phyloP scores from a whole-genome alignment of 2,888 invertebrate genomes.

The Lysandra bellargus region DNA sequence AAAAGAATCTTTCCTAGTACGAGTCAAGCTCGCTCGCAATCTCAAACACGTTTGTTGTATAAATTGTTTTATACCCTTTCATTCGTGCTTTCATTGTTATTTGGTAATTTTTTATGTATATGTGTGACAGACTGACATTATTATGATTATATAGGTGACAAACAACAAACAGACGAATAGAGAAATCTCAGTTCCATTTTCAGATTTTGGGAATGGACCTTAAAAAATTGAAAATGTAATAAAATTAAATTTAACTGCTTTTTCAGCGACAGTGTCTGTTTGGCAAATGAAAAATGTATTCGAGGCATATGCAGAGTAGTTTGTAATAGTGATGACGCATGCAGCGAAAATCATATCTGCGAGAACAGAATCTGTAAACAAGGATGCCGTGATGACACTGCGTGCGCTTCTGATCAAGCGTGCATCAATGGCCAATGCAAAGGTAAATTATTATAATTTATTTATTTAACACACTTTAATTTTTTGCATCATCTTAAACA shows the following conservation, averaged over 20 bases:
- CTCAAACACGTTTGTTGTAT: no score
- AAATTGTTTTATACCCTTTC: no score
- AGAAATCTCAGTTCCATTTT: no score
- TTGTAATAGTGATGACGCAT: conserved; percentile 92
- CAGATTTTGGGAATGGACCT: no score
- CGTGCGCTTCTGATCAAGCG: conserved; percentile 87
- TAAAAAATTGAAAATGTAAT: not conserved
- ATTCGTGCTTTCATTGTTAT: no score
- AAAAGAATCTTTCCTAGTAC: no score
- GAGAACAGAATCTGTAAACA: conserved; percentile 91
- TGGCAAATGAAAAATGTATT: conserved; percentile 92
- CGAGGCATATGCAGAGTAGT: conserved; percentile 90
- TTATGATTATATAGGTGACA: no score
- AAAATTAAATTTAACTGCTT: conserved; percentile 35
- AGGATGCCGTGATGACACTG: conserved; percentile 92
- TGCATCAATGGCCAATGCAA: conserved; percentile 91
- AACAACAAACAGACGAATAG: no score
- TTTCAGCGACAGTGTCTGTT: conserved; percentile 88
- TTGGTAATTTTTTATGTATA: no score
- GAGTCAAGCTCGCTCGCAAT: no score
- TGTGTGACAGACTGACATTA: no score
- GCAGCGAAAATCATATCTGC: conserved; percentile 90
- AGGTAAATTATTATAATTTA: conserved; percentile 66
- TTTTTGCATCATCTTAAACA: conserved; percentile 15
- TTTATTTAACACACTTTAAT: not conserved